Percentiles rank a stretch among this genome's conserved stretches.
phyloP scores from a whole-genome alignment of 1,140 invertebrate species.

The Uloborus diversus region DNA sequence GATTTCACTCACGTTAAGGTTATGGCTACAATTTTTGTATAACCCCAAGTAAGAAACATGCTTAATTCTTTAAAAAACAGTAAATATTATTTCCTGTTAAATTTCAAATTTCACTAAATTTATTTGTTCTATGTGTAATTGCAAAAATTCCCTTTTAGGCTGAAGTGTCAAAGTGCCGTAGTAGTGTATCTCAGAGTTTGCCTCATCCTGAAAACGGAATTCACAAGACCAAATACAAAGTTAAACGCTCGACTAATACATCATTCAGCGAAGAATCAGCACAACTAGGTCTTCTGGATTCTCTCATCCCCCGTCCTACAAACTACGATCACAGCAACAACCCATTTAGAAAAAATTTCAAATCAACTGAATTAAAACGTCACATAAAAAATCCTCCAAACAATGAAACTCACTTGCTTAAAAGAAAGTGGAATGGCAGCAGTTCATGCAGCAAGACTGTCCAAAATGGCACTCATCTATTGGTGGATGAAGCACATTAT shows the following conservation, averaged over 20 bases:
- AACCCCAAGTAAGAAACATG: no score
- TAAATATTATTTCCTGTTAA: not conserved
- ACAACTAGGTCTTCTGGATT: conserved; percentile 17
- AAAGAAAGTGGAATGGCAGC: not conserved
- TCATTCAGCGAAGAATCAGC: conserved; percentile 25
- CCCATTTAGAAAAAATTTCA: conserved; percentile 9
- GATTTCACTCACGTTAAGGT: no score
- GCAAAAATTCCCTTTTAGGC: not conserved
- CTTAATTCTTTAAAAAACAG: no score
- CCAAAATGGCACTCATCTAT: conserved; percentile 7
- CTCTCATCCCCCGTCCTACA: conserved; percentile 33
- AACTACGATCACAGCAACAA: conserved; percentile 21
- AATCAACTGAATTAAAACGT: not conserved
- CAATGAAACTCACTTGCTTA: not conserved
- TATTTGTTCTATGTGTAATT: not conserved
- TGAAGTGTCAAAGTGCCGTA: conserved; percentile 25
- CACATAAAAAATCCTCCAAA: not conserved
- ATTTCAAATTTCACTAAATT: not conserved
- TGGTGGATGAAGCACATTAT: not conserved
- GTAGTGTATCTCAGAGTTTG: conserved; percentile 9
- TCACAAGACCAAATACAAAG: conserved; percentile 6
- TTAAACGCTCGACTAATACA: not conserved
- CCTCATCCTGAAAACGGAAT: conserved; percentile 36
- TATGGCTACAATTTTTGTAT: no score
- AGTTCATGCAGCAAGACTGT: not conserved